These are phyloP conservation scores for Epicauta chinensis DNA, from an alignment of 1,140 invertebrate species.

Conservation along the genomic window DNA sequence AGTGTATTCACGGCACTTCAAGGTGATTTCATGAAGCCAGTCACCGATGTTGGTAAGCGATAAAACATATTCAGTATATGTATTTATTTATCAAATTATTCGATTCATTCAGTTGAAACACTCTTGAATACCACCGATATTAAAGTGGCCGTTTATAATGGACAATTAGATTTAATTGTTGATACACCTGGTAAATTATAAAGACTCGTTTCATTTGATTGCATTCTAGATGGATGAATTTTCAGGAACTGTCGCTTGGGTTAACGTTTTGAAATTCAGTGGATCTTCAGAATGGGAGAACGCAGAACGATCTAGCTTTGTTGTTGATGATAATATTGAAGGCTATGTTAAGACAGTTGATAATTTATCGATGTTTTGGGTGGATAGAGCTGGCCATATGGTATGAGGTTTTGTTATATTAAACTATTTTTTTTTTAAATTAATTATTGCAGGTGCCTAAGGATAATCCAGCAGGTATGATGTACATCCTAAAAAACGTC, in stretches of 20 bases:
- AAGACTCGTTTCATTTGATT: no score
- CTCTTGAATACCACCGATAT: conserved; percentile 64
- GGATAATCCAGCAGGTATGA: conserved; percentile 25
- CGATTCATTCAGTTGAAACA: conserved; percentile 59
- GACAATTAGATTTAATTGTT: conserved; percentile 65
- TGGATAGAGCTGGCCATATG: conserved; percentile 26
- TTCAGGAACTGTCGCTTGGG: no score
- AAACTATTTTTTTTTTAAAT: background rate
- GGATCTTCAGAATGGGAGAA: conserved; percentile 11
- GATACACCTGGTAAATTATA: conserved; percentile 53
- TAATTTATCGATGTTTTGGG: conserved; percentile 25
- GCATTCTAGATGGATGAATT: no score
- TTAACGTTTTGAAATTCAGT: conserved; percentile 63
- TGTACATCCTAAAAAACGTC: conserved; percentile 13
- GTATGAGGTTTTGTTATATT: conserved; percentile 5
- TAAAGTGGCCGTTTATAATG: conserved; percentile 62
- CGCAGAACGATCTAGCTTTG: conserved; percentile 6
- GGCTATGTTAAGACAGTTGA: conserved; percentile 19
- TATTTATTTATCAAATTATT: background rate
- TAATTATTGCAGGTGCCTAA: conserved; percentile 18
- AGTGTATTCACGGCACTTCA: conserved; percentile 56
- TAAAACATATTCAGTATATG: conserved; percentile 3
- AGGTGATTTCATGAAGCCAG: conserved; percentile 83
- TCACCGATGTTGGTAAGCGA: conserved; percentile 56
- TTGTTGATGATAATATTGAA: conserved; percentile 19